phyloP scores from a whole-genome alignment of 2,797 vertebrate species.

The Hyperoplus immaculatus region DNA sequence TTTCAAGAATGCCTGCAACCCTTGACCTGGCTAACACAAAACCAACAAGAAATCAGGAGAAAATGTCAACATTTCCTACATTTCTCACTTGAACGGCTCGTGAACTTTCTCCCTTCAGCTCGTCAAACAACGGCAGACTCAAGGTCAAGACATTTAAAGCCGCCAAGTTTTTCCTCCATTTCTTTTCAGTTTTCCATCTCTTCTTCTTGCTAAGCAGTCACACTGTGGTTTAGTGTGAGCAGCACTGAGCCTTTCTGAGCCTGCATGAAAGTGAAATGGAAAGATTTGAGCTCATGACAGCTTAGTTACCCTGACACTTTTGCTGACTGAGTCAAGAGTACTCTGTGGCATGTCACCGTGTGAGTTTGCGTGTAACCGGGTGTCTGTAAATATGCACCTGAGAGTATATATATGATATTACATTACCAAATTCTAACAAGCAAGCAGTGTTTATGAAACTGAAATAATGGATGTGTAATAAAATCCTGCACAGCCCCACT shows the following conservation, averaged over 20 bases:
- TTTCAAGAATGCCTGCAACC: conserved; percentile 35
- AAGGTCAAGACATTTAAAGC: conserved; percentile 55
- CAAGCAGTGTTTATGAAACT: neutral
- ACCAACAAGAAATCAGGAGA: conserved; percentile 59
- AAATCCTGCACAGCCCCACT: neutral
- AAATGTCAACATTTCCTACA: conserved; percentile 56
- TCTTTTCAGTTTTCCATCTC: conserved; percentile 15
- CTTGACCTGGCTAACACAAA: conserved; percentile 55
- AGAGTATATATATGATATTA: conserved; percentile 18
- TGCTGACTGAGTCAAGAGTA: conserved; percentile 45
- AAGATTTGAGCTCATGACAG: conserved; percentile 52
- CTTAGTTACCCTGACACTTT: conserved; percentile 37
- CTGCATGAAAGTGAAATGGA: conserved; percentile 49
- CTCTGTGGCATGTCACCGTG: conserved; percentile 11
- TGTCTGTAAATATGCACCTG: conserved; percentile 20
- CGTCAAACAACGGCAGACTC: conserved; percentile 43
- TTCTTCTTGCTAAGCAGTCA: conserved; percentile 16
- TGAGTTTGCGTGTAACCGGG: neutral
- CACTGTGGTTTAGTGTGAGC: conserved; percentile 32
- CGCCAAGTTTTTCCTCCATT: conserved; percentile 35
- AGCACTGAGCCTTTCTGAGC: conserved; percentile 41
- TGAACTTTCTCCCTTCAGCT: conserved; percentile 60
- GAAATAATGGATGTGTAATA: neutral
- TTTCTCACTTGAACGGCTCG: conserved; percentile 50
- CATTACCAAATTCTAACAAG: neutral